Evolutionary conservation across 2,797 vertebrate species (phyloP), one percentile per base, ranked within the genome.

Genomic region (Psittacula derbiana): DNA sequence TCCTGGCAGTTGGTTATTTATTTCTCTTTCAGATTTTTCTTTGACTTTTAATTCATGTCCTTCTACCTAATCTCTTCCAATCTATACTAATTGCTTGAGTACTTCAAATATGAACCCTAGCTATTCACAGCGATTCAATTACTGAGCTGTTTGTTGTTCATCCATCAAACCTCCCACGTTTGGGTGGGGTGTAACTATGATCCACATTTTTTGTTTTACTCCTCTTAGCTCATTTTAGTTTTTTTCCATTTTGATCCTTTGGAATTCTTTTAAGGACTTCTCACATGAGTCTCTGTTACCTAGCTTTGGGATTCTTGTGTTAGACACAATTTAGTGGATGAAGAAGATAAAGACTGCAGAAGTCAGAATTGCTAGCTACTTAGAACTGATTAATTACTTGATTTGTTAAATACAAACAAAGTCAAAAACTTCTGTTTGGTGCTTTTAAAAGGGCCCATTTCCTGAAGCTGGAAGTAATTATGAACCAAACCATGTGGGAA

Each of bases 381-480:
- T 61, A 58, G 47, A 82, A 78, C 57, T 65, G 41, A 78, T 91
- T 86, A 41, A 67, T 86, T 91, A 50, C 49, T 78, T 88, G 79
- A 85, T 95, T 90, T 88, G 31, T 65, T 80, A 66, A 88, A 60
- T 79, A 47, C 83, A 96, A 93, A 70, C 65, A 49, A 90, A 94
- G 80, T 79, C 1, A 84, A 93, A 91, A 95, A 33, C 40, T 66
- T 86, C 17, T 3, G 58, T 80, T 96, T 93, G 62, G 43, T 85
- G 36, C 67, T 66, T 73, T 88, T 95, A 79, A 92, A 93, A 90
- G 46, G 76, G 11, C 58, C 25, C 66, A 33, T 95, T 95, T 95
- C 80, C 80, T 94, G 90, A 94, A 94, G 93, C 93, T 96, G 96
- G 94, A 96, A 96, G 92, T 87, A 96, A 96, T 96, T 95, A 95